A percentile compares a stretch with the other conserved stretches of the same genome.
Conservation (phyloP, 2,113 vertebrate species). For the Lates calcarifer region DNA sequence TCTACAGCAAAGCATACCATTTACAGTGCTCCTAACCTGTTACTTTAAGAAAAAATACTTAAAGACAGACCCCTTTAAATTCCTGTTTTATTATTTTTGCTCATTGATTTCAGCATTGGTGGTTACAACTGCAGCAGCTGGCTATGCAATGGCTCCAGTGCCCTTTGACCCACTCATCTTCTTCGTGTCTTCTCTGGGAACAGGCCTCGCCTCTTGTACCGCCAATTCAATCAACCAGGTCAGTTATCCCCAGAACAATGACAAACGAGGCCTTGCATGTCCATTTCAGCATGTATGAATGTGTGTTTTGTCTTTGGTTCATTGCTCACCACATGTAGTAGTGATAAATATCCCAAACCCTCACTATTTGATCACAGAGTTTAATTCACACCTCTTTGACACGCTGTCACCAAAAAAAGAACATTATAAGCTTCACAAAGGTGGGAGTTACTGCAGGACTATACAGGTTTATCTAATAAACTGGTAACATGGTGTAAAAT, state of each 20-base stretch:
- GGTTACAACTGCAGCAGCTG: constrained; percentile 91
- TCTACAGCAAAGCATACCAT: neutral
- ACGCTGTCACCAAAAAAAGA: neutral
- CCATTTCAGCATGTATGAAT: neutral
- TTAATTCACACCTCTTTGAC: neutral
- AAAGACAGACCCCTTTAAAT: neutral
- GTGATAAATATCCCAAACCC: too few relatives aligned
- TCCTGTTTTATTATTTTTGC: neutral
- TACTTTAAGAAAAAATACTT: neutral
- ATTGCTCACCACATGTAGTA: neutral
- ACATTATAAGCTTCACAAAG: neutral
- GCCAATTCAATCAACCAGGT: constrained; percentile 99
- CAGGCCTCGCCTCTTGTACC: constrained; percentile 91
- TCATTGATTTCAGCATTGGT: constrained; percentile 89
- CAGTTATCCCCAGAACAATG: constrained; percentile 71
- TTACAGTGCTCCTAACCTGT: neutral
- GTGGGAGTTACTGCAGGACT: neutral
- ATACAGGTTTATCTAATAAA: constrained; percentile 10
- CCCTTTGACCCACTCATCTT: constrained; percentile 91
- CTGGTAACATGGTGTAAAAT: neutral
- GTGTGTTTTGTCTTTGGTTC: neutral
- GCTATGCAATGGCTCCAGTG: constrained; percentile 93
- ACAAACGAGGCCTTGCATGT: neutral
- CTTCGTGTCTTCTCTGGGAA: constrained; percentile 90
- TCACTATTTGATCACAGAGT: neutral